Conservation (phyloP, 2,113 vertebrate genomes). For the Cavia porcellus region DNA sequence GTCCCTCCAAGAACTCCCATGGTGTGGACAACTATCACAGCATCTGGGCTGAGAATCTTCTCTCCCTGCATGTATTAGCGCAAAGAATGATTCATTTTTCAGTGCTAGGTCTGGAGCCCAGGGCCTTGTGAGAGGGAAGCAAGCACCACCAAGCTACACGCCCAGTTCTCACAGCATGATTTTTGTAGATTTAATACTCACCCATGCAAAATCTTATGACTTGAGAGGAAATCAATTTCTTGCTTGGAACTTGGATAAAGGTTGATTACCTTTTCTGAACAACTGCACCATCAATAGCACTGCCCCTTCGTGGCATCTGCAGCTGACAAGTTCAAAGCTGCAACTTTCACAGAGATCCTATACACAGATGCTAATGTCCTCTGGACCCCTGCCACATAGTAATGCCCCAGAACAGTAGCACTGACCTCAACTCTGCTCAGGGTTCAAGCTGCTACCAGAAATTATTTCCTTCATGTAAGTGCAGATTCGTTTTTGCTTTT, state of each 20-base stretch:
- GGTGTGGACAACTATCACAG: no score
- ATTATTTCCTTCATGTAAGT: neutral
- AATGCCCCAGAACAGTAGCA: neutral
- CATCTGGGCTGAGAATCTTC: neutral
- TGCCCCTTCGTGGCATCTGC: rapidly evolving
- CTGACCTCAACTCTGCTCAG: neutral
- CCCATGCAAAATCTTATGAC: neutral
- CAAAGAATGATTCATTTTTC: neutral
- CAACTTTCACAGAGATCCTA: neutral
- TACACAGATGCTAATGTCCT: neutral
- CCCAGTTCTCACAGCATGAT: neutral
- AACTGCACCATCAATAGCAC: neutral
- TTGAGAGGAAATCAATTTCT: neutral
- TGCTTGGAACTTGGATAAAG: neutral
- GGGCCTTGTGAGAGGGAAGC: neutral
- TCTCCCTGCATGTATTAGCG: neutral
- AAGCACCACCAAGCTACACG: neutral
- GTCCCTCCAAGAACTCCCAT: neutral
- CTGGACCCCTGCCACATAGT: neutral
- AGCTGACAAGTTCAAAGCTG: neutral
- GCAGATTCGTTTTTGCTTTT: neutral
- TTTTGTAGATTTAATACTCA: neutral
- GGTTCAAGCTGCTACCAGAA: neutral
- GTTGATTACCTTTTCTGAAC: neutral
- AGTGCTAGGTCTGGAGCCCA: neutral